Conservation (phyloP, 2,113 vertebrate species). For the Gymnorhina tibicen region DNA sequence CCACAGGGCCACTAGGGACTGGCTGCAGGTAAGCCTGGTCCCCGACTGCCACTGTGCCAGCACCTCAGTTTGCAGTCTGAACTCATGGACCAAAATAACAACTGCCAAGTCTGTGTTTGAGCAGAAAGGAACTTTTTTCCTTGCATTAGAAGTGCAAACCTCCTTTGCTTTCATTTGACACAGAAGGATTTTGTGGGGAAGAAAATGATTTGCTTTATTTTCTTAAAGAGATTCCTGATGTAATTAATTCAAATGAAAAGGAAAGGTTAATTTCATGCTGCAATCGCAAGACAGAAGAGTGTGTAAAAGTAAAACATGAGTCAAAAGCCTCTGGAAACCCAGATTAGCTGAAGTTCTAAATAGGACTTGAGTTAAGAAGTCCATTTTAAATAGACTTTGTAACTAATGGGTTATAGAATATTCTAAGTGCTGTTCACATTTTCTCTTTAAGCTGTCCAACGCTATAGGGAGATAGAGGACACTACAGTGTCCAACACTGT, state of each 20-base stretch:
- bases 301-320: neutral
- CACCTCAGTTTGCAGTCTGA: neutral
- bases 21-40: neutral
- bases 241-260: neutral
- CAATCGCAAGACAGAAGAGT: neutral
- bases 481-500: neutral
- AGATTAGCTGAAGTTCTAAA: neutral
- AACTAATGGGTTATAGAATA: neutral
- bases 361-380: neutral
- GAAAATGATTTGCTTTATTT: neutral
- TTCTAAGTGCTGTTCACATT: neutral
- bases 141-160: neutral
- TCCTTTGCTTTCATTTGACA: neutral
- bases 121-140: neutral
- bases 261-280: neutral
- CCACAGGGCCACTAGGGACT: accelerated
- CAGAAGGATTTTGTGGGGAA: neutral
- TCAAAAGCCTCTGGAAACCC: neutral
- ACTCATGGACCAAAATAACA: neutral
- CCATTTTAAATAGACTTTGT: neutral
- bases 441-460: neutral
- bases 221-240: neutral
- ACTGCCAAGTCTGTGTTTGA: neutral
- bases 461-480: neutral
- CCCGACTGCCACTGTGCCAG: neutral